Evolutionary conservation across 2,888 invertebrate species (phyloP).

Genomic region (Gryllus longicercus): DNA sequence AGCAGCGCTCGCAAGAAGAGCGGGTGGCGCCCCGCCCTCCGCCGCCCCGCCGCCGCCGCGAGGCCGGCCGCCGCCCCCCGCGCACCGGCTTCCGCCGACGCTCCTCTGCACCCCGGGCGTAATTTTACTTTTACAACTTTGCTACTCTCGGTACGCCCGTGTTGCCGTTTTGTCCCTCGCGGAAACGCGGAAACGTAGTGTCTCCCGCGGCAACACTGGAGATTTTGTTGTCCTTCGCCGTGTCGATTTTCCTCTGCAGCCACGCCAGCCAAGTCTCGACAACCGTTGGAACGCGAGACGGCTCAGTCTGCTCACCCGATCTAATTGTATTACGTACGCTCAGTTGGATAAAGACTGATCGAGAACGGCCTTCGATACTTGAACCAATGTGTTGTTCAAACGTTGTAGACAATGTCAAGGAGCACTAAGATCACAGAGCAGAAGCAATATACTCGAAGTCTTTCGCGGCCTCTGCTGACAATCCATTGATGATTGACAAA

Average conservation of each 20-base stretch:
- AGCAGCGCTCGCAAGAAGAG: neutral
- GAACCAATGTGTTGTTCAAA: too few relatives aligned
- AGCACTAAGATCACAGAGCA: too few relatives aligned
- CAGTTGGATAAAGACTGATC: too few relatives aligned
- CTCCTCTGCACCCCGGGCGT: neutral
- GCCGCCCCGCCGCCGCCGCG: neutral
- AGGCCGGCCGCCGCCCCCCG: neutral
- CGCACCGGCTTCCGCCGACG: neutral
- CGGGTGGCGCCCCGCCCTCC: neutral
- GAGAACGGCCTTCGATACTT: too few relatives aligned
- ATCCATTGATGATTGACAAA: too few relatives aligned
- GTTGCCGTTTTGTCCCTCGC: neutral
- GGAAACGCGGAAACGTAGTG: neutral
- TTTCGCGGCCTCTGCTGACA: too few relatives aligned
- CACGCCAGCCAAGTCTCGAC: too few relatives aligned
- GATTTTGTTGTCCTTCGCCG: neutral
- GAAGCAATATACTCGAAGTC: too few relatives aligned
- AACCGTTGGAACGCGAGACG: too few relatives aligned
- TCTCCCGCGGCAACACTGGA: neutral
- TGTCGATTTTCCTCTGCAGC: neutral
- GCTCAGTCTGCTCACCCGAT: too few relatives aligned
- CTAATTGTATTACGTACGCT: too few relatives aligned
- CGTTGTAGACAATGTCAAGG: too few relatives aligned
- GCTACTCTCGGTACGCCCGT: neutral
- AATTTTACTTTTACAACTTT: slow-evolving; percentile 17